Conservation (phyloP, 2,113 vertebrate genomes). For the Coptodon rendalli region DNA sequence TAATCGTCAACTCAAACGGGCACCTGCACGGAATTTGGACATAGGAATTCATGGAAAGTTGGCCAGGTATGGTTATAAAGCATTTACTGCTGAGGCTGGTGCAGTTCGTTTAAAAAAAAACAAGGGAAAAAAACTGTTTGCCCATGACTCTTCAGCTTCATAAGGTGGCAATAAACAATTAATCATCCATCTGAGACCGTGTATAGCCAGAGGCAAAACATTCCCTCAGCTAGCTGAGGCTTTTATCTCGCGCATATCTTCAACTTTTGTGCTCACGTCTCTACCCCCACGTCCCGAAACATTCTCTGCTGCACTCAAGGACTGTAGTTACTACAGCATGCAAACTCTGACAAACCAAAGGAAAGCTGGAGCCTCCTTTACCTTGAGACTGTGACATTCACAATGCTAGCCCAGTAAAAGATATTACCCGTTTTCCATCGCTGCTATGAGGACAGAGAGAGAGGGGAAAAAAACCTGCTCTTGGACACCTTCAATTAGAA, state of each 20-base stretch:
- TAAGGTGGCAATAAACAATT: conserved; percentile 18
- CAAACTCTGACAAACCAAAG: not conserved
- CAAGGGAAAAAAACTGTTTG: not conserved
- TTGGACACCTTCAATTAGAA: conserved; percentile 37
- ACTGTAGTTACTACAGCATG: not conserved
- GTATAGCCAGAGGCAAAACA: not conserved
- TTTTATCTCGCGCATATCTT: not conserved
- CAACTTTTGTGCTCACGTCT: not conserved
- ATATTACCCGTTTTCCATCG: conserved; percentile 11
- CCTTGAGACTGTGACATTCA: not conserved
- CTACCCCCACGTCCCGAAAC: not conserved
- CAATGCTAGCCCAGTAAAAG: not conserved
- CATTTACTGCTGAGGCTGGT: not conserved
- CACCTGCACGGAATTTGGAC: conserved; percentile 31
- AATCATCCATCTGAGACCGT: conserved; percentile 11
- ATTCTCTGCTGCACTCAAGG: not conserved
- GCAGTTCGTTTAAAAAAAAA: not conserved
- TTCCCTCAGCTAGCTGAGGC: not conserved
- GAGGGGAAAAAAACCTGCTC: not conserved
- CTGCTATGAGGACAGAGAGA: not conserved
- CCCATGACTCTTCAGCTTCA: not conserved
- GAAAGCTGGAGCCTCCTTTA: not conserved
- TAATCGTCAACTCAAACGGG: conserved; percentile 61
- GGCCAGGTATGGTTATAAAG: not conserved
- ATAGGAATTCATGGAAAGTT: conserved; percentile 21